Percentiles rank a stretch among this genome's conserved stretches.
phyloP scores from a whole-genome alignment of 2,888 invertebrate genomes.

The Teinopalpus imperialis region DNA sequence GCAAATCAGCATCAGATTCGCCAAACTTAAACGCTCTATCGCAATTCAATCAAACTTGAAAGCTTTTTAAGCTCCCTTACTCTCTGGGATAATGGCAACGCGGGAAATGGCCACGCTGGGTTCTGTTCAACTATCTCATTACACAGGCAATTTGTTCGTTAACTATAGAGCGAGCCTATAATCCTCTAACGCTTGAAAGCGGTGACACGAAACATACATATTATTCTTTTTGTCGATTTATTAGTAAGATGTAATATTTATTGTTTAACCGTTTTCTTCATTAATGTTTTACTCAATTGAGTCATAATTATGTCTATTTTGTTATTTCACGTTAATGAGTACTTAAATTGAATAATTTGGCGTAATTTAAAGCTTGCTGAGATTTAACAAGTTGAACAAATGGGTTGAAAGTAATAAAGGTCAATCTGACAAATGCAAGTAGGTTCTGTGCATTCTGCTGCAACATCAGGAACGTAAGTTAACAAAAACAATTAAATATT shows the following conservation, averaged over 20 bases:
- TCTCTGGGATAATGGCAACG: constrained; percentile 31
- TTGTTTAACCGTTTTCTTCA: too few relatives aligned
- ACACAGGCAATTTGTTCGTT: constrained; percentile 70
- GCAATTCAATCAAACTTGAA: constrained; percentile 26
- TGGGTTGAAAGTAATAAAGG: too few relatives aligned
- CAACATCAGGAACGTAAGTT: too few relatives aligned
- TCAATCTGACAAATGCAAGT: too few relatives aligned
- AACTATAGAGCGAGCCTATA: constrained; percentile 61
- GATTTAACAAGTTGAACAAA: too few relatives aligned
- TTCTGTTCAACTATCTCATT: constrained; percentile 56
- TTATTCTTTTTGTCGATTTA: constrained; percentile 17
- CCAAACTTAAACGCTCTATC: constrained; percentile 19
- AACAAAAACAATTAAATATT: too few relatives aligned
- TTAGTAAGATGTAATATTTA: not conserved
- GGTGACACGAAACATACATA: constrained; percentile 21
- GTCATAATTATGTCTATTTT: too few relatives aligned
- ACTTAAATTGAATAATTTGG: too few relatives aligned
- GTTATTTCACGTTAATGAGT: too few relatives aligned
- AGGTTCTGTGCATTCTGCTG: too few relatives aligned
- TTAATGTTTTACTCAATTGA: too few relatives aligned
- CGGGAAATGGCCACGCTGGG: constrained; percentile 26
- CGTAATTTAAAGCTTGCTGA: too few relatives aligned
- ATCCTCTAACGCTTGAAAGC: constrained; percentile 43
- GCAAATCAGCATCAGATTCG: constrained; percentile 17
- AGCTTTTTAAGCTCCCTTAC: constrained; percentile 33